Evolutionary conservation across 2,113 vertebrate species (phyloP), one percentile per base, ranked within the genome.

Genomic region (Sturnus vulgaris): DNA sequence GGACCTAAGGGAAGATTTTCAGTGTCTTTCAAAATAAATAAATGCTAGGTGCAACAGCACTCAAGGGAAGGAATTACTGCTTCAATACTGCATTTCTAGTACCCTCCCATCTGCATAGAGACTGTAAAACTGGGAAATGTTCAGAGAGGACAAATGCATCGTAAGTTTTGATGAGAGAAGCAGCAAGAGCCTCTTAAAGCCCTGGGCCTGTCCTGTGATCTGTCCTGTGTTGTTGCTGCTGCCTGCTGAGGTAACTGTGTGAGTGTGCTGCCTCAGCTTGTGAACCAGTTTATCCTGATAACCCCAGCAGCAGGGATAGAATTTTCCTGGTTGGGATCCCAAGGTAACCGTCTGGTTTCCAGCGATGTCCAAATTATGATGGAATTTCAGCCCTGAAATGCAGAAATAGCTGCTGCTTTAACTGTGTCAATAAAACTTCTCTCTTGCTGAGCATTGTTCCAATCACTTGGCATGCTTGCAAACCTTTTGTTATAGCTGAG

Each of bases 151-250:
- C 24, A 65, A 37, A 46, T 37, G 37, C 4, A 23, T 49, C 23
- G 3, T 2, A 16, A 69, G 5, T 47, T 90, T 83, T 49, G 33
- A 35, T 63, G 31, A 68, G 53, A 76, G 31, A 42, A 80, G 72
- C 70, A 64, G 50, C 57, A 55, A 14, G 17, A 78, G 46, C 20
- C 69, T 84, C 19, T 73, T 49, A 20, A 57, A 86, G 49, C 27
- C 1, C 0, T 18, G 35, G 55, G 27, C 40, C 21, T 63, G 28
- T 59, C 33, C 60, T 49, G 61, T 27, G 10, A 50, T 30, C 61
- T 23, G 17, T 71, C 79, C 28, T 0, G 0, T 20, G 12, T 37
- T n/a, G 25, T 40, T 86, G 86, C 39, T 82, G 80, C n/a, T 0
- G 1, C 39, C 39, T 66, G 1, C 33, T 35, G 50, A 69, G 64